Percentiles rank a stretch among this genome's conserved stretches.
Evolutionary conservation across 2,888 invertebrate species (phyloP).

Genomic region (Oligia strigilis): DNA sequence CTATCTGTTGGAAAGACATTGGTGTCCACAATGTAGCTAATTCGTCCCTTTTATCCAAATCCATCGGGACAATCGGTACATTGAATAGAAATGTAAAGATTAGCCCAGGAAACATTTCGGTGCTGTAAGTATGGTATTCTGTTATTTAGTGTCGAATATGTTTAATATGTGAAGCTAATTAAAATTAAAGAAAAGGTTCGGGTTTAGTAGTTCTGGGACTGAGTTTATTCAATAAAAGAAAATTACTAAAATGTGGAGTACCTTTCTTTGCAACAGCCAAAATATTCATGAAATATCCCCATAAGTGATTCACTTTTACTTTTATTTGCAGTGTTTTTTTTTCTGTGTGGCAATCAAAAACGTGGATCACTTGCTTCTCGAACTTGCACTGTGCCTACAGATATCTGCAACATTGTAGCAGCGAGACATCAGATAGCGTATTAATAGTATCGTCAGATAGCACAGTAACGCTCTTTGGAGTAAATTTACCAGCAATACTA

Average conservation of each 20-base stretch:
- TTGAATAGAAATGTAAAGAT: constrained; percentile 64
- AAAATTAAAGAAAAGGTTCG: constrained; percentile 28
- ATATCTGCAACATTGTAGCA: neutral
- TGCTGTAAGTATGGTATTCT: constrained; percentile 53
- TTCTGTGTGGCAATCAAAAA: neutral
- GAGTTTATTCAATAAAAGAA: constrained; percentile 1
- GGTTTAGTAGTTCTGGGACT: neutral
- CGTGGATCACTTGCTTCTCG: neutral
- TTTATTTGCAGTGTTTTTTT: too few species aligned
- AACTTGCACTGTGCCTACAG: neutral
- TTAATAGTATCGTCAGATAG: too few species aligned
- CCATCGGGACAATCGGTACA: constrained; percentile 52
- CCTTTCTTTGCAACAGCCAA: neutral
- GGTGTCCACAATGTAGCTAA: constrained; percentile 48
- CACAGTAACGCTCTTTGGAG: neutral
- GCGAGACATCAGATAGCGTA: neutral
- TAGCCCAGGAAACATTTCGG: constrained; percentile 41
- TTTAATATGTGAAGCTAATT: constrained; percentile 54
- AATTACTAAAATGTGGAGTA: neutral
- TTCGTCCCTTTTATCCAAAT: constrained; percentile 55
- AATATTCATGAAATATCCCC: neutral
- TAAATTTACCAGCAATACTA: neutral
- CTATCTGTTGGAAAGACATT: constrained; percentile 18
- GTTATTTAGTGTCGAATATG: constrained; percentile 59
- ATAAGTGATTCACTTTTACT: neutral